Evolutionary conservation across 30 jellyfish, hydroid and myxozoan genomes (phyloP), one percentile per base, ranked within the genome.

Genomic region (Clytia hemisphaerica): DNA sequence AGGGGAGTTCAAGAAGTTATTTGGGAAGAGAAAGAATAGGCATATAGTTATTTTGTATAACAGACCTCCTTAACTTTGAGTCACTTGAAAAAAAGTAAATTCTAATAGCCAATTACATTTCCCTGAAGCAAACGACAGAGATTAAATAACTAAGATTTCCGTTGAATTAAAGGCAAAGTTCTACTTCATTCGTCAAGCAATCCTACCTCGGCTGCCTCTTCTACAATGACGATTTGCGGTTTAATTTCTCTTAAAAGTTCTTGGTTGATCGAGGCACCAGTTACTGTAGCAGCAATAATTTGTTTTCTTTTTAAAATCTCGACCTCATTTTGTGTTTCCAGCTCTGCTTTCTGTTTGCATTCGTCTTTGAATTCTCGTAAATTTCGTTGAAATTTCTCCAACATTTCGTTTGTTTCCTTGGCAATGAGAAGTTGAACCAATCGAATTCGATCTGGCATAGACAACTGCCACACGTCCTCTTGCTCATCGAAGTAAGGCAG

Each of bases 131-230:
- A n/a, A n/a, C n/a, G n/a, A n/a, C n/a, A n/a, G n/a, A n/a, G n/a
- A n/a, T n/a, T n/a, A n/a, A n/a, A n/a, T n/a, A n/a, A n/a, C n/a
- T n/a, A n/a, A n/a, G n/a, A n/a, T n/a, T n/a, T n/a, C n/a, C n/a
- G n/a, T n/a, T n/a, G n/a, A n/a, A n/a, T n/a, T n/a, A n/a, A n/a
- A n/a, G n/a, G n/a, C n/a, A n/a, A n/a, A n/a, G n/a, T n/a, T n/a
- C n/a, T n/a, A n/a, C n/a, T n/a, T n/a, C n/a, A n/a, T n/a, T n/a
- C n/a, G n/a, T n/a, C n/a, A n/a, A n/a, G n/a, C n/a, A n/a, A n/a
- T n/a, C n/a, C n/a, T n/a, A n/a, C 50, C 57, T 81, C 94, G n/a
- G 94, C 94, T 14, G 94, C 94, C 44, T 81, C 94, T 62, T 81
- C 94, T 10, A 81, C 87, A 36, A 81, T 38, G 16, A 81, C 94